Percentiles rank a stretch among this genome's conserved stretches.
These are phyloP conservation scores for Buathra laborator DNA, from an alignment of 2,888 invertebrate genomes.

Conservation along the genomic window DNA sequence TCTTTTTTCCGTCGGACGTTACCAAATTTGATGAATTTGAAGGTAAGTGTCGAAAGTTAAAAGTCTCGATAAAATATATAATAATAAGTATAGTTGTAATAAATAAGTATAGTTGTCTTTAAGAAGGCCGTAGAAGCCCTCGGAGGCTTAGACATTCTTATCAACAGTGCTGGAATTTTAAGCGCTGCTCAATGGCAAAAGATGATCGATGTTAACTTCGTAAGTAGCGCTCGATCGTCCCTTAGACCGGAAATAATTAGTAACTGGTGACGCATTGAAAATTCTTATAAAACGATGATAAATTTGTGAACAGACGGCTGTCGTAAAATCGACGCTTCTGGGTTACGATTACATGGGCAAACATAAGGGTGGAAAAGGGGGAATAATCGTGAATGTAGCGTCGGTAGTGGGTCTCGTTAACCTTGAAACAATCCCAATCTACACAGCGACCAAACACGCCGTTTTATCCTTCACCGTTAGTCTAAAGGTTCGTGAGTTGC, in stretches of 20 bases:
- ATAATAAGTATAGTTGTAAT: too few relatives aligned
- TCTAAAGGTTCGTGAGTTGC: constrained; percentile 72
- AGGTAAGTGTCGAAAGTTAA: neutral
- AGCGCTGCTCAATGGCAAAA: constrained; percentile 78
- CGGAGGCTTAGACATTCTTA: constrained; percentile 86
- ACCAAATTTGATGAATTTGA: neutral
- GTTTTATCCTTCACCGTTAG: constrained; percentile 79
- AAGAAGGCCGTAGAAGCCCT: constrained; percentile 83
- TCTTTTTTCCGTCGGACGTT: neutral
- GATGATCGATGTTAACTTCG: constrained; percentile 80
- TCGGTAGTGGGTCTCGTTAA: constrained; percentile 87
- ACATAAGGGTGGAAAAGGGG: constrained; percentile 86
- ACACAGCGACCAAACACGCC: constrained; percentile 86
- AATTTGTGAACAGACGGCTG: too few relatives aligned
- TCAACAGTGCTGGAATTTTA: constrained; percentile 83
- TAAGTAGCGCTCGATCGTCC: constrained; percentile 70
- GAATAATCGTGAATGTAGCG: constrained; percentile 88
- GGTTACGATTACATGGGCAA: constrained; percentile 80
- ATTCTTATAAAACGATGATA: too few relatives aligned
- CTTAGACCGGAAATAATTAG: neutral
- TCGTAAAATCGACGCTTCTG: too few relatives aligned
- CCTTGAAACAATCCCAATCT: constrained; percentile 85
- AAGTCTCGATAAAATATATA: too few relatives aligned
- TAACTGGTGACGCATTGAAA: neutral
- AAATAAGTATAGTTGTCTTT: constrained; percentile 85